Percentiles rank a stretch among this genome's conserved stretches.
phyloP scores from a whole-genome alignment of 2,888 invertebrate species.

The Argyresthia goedartella region DNA sequence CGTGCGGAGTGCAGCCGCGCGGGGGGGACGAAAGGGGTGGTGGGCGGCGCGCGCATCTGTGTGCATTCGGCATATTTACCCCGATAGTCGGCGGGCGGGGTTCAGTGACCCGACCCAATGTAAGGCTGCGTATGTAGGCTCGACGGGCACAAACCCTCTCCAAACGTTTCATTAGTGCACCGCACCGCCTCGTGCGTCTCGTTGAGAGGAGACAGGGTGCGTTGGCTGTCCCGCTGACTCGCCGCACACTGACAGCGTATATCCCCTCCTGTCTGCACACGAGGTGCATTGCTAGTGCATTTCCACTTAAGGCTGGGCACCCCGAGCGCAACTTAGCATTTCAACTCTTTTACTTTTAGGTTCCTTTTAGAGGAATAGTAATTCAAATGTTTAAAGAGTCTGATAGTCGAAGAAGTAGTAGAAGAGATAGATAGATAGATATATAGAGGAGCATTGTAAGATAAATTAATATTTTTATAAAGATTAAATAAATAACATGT shows the following conservation, averaged over 20 bases:
- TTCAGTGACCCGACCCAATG: slow-evolving; percentile 69
- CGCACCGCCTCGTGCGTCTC: neutral
- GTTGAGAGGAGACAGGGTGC: no score
- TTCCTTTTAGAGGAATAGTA: no score
- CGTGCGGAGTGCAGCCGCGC: slow-evolving; percentile 38
- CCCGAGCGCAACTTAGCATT: neutral
- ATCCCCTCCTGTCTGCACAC: neutral
- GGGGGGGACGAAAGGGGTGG: slow-evolving; percentile 15
- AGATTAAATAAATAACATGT: no score
- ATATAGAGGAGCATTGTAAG: no score
- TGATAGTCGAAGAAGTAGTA: no score
- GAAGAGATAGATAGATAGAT: no score
- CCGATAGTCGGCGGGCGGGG: slow-evolving; percentile 65
- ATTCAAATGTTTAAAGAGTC: no score
- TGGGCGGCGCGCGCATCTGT: slow-evolving; percentile 65
- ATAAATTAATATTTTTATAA: no score
- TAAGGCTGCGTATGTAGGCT: slow-evolving; percentile 62
- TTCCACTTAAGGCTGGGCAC: no score
- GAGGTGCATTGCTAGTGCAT: neutral
- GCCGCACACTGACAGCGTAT: neutral
- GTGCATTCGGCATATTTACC: slow-evolving; percentile 72
- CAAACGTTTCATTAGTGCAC: slow-evolving; percentile 3
- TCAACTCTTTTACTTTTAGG: no score
- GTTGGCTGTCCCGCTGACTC: neutral
- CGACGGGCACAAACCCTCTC: slow-evolving; percentile 36